phyloP scores from a whole-genome alignment of 2,888 invertebrate genomes.

The Caenorhabditis sp. region DNA sequence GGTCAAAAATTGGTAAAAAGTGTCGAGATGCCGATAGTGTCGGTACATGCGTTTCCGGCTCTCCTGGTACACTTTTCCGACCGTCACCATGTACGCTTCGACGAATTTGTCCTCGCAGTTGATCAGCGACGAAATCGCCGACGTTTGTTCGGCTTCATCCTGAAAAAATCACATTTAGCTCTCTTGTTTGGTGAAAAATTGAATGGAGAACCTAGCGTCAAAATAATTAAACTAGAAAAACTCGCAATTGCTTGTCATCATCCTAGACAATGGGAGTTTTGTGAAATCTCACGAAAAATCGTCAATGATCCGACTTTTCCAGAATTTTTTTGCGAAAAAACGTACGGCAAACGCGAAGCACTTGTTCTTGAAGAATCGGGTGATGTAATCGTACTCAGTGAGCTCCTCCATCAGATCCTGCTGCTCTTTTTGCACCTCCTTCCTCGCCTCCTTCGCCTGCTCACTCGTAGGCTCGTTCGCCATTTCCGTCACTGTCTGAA shows the following conservation, averaged over 20 bases:
- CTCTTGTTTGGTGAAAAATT: too few species aligned
- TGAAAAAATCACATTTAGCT: slow-evolving; percentile 8
- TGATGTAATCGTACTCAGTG: slow-evolving; percentile 33
- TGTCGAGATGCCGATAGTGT: slow-evolving; percentile 11
- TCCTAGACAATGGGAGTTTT: too few species aligned
- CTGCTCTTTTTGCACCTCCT: slow-evolving; percentile 25
- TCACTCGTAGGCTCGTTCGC: not conserved
- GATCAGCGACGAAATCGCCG: slow-evolving; percentile 33
- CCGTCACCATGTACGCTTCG: slow-evolving; percentile 43
- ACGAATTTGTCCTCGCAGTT: slow-evolving; percentile 47
- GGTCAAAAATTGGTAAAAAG: slow-evolving; percentile 31
- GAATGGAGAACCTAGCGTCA: too few species aligned
- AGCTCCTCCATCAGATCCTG: slow-evolving; percentile 33
- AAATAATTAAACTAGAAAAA: too few species aligned
- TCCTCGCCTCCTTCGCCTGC: slow-evolving; percentile 11
- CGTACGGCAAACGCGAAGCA: slow-evolving; percentile 37
- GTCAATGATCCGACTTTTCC: too few species aligned
- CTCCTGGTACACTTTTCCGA: slow-evolving; percentile 35
- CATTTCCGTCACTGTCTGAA: not conserved
- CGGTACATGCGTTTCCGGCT: slow-evolving; percentile 14
- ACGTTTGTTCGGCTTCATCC: slow-evolving; percentile 36
- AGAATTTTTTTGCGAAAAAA: not conserved
- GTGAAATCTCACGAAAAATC: too few species aligned
- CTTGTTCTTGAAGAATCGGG: slow-evolving; percentile 36
- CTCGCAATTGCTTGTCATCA: too few species aligned